These are phyloP conservation scores for Oceanites oceanicus DNA, from an alignment of 2,113 vertebrate species.

Conservation along the genomic window DNA sequence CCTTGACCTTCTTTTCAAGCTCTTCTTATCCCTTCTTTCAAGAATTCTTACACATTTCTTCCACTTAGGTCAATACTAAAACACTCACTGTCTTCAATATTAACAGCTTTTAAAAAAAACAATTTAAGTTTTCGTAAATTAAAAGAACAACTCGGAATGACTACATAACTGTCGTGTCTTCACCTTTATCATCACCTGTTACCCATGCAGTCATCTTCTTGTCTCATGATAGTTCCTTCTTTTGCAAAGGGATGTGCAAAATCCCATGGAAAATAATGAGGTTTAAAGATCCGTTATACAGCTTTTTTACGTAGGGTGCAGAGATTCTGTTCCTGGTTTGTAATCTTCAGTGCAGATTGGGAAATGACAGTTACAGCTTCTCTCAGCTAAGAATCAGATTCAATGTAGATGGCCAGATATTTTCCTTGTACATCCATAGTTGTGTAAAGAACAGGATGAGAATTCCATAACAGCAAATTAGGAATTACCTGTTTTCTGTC, in stretches of 20 bases:
- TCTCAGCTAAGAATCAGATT: not conserved
- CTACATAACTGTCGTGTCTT: not conserved
- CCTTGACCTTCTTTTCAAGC: not conserved
- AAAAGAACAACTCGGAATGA: not conserved
- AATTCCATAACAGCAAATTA: not conserved
- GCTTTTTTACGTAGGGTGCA: not conserved
- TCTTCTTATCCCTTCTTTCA: not conserved
- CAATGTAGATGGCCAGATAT: not conserved
- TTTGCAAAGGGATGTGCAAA: not conserved
- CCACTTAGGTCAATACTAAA: not conserved
- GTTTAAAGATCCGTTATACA: not conserved
- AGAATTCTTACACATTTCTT: not conserved
- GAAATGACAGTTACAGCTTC: not conserved
- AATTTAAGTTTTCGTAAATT: not conserved
- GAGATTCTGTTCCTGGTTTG: not conserved
- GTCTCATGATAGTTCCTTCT: not conserved
- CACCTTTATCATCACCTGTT: not conserved
- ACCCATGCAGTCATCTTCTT: not conserved
- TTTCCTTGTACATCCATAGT: not conserved
- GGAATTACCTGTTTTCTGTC: not conserved
- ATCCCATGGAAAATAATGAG: not conserved
- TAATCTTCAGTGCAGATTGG: not conserved
- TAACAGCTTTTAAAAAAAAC: not conserved
- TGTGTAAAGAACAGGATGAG: not conserved
- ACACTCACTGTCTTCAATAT: not conserved